phyloP scores from a whole-genome alignment of 2,113 vertebrate species.

The Pangasianodon gigas region DNA sequence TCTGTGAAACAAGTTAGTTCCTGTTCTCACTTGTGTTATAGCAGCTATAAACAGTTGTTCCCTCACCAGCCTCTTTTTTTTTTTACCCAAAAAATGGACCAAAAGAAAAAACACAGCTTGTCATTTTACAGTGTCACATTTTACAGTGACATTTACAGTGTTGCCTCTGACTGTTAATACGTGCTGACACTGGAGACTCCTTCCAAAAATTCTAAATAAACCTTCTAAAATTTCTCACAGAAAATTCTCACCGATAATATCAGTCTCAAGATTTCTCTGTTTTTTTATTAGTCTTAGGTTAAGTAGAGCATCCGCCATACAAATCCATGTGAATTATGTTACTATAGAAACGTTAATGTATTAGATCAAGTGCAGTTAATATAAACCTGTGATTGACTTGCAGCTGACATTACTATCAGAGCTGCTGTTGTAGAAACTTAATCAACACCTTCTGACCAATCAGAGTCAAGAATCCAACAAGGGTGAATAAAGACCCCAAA shows the following conservation, averaged over 20 bases:
- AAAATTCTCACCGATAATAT: not conserved
- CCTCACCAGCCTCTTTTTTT: too few relatives aligned
- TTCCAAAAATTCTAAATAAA: too few relatives aligned
- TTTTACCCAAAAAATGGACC: too few relatives aligned
- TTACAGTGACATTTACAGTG: too few relatives aligned
- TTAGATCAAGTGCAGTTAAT: not conserved
- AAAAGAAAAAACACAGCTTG: too few relatives aligned
- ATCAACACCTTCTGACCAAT: constrained; percentile 1
- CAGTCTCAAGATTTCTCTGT: not conserved
- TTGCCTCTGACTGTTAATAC: too few relatives aligned
- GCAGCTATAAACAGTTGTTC: too few relatives aligned
- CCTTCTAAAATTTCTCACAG: not conserved
- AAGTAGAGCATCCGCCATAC: not conserved
- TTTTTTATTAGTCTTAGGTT: not conserved
- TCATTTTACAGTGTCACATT: too few relatives aligned
- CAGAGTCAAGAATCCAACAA: not conserved
- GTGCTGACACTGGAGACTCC: too few relatives aligned
- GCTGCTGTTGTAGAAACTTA: not conserved
- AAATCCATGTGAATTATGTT: not conserved
- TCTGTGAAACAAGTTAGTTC: too few relatives aligned
- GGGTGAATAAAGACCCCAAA: not conserved
- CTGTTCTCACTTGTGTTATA: too few relatives aligned
- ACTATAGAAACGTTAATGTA: not conserved
- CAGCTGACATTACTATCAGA: not conserved
- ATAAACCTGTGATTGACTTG: not conserved